Evolutionary conservation across 2,797 vertebrate species (phyloP), one percentile per base, ranked within the genome.

Genomic region (Hipposideros larvatus): DNA sequence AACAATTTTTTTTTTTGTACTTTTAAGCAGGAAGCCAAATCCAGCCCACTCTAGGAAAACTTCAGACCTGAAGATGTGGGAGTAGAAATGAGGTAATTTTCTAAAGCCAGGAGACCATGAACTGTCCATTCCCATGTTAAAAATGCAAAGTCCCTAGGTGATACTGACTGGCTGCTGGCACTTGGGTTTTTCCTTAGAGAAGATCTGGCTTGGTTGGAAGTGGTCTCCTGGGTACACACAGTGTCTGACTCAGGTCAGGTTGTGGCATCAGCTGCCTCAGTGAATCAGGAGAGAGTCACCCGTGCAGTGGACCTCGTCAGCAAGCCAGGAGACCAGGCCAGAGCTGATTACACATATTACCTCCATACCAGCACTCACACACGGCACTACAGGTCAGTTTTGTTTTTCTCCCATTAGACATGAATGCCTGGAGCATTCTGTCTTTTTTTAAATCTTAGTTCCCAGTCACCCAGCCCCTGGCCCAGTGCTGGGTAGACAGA

Each of bases 371-470:
- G 59, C n/a, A 26, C 37, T 59, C 57, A 55, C 41, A 71, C 51
- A 0, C 11, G 0, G n/a, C 8, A 0, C 48, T 26, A 4, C 1
- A 48, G 28, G 37, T 5, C 74, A 43, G 2, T n/a, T n/a, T 68
- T 18, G 7, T 15, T 31, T 80, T 48, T 41, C 51, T 91, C 15
- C 7, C 10, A 0, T 37, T 15, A 84, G 46, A 59, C 16, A 10
- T 22, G 61, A 43, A 11, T 16, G 4, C 11, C 82, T 82, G 4
- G 9, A 84, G 10, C 18, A 5, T 85, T 34, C 59, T 11, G 4
- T 41, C 18, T 63, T 11, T 73, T 77, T 51, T 19, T 87, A 13
- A 43, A 48, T 5, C 5, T 82, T 77, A 31, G 37, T 24, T 90
- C 79, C 28, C n/a, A 0, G 43, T 70, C 22, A 14, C 28, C n/a